phyloP scores from a whole-genome alignment of 2,113 vertebrate genomes.

The Albula glossodonta region DNA sequence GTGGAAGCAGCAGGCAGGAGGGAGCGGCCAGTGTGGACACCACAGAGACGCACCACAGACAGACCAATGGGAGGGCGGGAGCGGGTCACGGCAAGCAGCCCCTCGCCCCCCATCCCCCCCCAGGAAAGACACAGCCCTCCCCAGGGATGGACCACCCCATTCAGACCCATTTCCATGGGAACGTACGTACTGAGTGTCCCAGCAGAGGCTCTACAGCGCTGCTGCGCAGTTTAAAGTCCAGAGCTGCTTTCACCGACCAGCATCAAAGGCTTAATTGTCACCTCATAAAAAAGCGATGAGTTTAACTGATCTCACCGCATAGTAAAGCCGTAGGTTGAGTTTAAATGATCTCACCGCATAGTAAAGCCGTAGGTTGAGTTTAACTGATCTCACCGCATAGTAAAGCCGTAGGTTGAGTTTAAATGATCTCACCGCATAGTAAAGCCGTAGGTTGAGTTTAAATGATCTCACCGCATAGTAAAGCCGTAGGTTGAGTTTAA shows the following conservation, averaged over 20 bases:
- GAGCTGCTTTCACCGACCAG: slow-evolving; percentile 24
- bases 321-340: background rate
- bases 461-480: too few species aligned
- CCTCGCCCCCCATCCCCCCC: background rate
- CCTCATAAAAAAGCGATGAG: background rate
- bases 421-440: too few species aligned
- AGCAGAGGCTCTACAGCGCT: background rate
- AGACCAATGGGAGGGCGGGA: background rate
- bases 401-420: background rate
- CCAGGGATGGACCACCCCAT: slow-evolving; percentile 65
- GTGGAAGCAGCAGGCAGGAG: background rate
- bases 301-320: too few species aligned
- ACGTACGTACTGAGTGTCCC: slow-evolving; percentile 63
- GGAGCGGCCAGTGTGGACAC: too few species aligned
- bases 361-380: background rate
- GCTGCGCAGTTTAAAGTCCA: slow-evolving; percentile 31
- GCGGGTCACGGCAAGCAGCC: slow-evolving; percentile 29
- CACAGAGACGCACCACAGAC: background rate
- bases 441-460: background rate
- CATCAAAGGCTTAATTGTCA: slow-evolving; percentile 22
- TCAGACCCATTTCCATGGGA: slow-evolving; percentile 71
- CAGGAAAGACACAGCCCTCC: slow-evolving; percentile 47
- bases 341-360: too few species aligned
- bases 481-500: background rate
- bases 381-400: too few species aligned